These are phyloP conservation scores for Troglohyphantes excavatus DNA, from an alignment of 2,888 invertebrate genomes.

Conservation along the genomic window DNA sequence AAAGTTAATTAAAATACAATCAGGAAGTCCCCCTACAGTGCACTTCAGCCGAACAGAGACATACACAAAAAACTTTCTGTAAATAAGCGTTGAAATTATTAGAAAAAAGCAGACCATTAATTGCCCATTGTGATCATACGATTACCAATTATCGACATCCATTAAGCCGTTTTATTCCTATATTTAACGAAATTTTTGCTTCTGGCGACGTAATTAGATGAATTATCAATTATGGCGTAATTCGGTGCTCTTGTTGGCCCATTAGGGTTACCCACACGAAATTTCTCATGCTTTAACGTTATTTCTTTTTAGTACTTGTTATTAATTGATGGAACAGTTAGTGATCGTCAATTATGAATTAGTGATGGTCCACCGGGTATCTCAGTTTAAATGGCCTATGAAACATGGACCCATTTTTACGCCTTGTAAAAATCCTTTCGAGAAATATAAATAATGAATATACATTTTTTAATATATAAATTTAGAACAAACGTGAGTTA, in stretches of 20 bases:
- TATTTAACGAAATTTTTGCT: slow-evolving; percentile 37
- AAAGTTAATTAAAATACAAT: too few species aligned
- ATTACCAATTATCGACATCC: slow-evolving; percentile 11
- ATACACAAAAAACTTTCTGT: too few species aligned
- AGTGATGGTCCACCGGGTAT: neutral
- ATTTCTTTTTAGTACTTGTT: neutral
- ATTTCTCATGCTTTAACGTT: neutral
- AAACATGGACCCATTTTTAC: neutral
- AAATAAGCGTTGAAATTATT: too few species aligned
- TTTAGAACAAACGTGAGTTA: too few species aligned
- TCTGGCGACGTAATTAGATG: neutral
- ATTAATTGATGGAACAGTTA: slow-evolving; percentile 15
- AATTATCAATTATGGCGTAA: slow-evolving; percentile 51
- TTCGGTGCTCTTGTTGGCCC: slow-evolving; percentile 10
- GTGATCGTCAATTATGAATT: slow-evolving; percentile 18
- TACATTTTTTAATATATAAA: too few species aligned
- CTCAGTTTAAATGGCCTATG: neutral
- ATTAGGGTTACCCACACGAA: slow-evolving; percentile 5
- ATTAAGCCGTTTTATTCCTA: neutral
- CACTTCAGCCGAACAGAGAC: too few species aligned
- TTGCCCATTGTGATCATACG: slow-evolving; percentile 24
- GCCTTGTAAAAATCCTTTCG: neutral
- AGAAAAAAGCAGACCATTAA: neutral
- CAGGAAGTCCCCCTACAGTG: too few species aligned
- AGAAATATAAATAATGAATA: neutral